Percentiles rank a stretch among this genome's conserved stretches.
Conservation (phyloP, 2,797 vertebrate species). For the Serranus cabrilla region DNA sequence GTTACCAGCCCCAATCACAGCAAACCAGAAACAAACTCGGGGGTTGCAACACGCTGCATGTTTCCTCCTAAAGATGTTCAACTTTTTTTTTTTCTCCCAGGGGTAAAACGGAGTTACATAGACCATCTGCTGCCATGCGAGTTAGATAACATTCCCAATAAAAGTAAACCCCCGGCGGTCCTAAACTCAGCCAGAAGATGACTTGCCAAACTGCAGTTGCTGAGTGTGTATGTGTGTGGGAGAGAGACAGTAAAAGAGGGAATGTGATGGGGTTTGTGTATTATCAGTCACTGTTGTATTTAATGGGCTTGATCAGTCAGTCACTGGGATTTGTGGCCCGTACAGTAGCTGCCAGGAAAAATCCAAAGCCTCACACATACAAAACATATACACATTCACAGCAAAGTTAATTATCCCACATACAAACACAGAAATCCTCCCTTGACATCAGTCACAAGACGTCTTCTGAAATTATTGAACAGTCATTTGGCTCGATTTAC, state of each 20-base stretch:
- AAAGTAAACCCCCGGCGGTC: constrained; percentile 44
- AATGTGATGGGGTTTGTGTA: constrained; percentile 31
- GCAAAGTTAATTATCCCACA: constrained; percentile 11
- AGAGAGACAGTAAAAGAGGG: constrained; percentile 18
- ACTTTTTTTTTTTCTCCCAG: constrained; percentile 13
- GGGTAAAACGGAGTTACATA: constrained; percentile 47
- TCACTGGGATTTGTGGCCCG: constrained; percentile 41
- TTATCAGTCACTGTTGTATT: constrained; percentile 53
- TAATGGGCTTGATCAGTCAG: constrained; percentile 58
- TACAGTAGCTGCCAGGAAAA: constrained; percentile 59
- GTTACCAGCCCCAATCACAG: constrained; percentile 62
- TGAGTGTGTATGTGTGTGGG: constrained; percentile 18
- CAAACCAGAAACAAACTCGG: constrained; percentile 63
- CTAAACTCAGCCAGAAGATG: constrained; percentile 36
- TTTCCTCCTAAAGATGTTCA: constrained; percentile 45
- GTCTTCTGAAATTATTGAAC: constrained; percentile 52
- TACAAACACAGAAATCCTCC: constrained; percentile 33
- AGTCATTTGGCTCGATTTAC: constrained; percentile 40
- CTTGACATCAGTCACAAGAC: constrained; percentile 18
- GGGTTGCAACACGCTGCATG: constrained; percentile 65
- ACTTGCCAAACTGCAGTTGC: constrained; percentile 47
- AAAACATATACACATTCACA: constrained; percentile 29
- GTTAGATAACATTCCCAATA: constrained; percentile 63
- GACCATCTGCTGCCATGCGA: constrained; percentile 65
- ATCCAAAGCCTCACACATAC: constrained; percentile 34